Percentiles rank a stretch among this genome's conserved stretches.
These are phyloP conservation scores for Bruchidius siliquastri DNA, from an alignment of 2,888 invertebrate genomes.

Conservation along the genomic window DNA sequence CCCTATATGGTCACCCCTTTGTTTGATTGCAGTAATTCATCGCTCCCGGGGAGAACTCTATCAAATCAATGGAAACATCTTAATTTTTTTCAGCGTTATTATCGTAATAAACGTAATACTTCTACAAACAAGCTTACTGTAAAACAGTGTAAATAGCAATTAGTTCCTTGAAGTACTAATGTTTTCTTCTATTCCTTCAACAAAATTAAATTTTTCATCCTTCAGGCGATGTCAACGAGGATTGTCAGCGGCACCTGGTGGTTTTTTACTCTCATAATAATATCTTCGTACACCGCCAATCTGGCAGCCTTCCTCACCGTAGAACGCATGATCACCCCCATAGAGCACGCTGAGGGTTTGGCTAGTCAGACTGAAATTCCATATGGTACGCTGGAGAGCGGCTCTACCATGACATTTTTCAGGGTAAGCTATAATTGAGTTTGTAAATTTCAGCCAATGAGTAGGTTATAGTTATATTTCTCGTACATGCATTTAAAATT, in stretches of 20 bases:
- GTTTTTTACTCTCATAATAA: conserved; percentile 88
- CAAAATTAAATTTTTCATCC: not conserved
- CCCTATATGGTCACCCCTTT: too few species aligned
- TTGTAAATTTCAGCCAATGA: too few species aligned
- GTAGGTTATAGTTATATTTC: too few species aligned
- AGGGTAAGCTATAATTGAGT: conserved; percentile 50
- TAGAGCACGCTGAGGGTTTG: conserved; percentile 80
- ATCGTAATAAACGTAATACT: too few species aligned
- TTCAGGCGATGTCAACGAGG: conserved; percentile 65
- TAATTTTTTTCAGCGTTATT: too few species aligned
- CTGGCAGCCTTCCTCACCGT: conserved; percentile 88
- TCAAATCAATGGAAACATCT: too few species aligned
- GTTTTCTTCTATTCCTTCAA: too few species aligned
- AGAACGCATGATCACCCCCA: conserved; percentile 82
- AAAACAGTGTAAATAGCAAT: not conserved
- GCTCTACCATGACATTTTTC: conserved; percentile 87
- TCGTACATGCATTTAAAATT: too few species aligned
- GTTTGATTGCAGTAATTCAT: too few species aligned
- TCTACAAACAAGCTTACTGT: too few species aligned
- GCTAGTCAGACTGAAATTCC: conserved; percentile 75
- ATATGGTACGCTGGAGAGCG: conserved; percentile 78
- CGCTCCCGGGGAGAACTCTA: too few species aligned
- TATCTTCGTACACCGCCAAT: conserved; percentile 89
- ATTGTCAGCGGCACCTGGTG: conserved; percentile 87
- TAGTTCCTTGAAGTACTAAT: not conserved